Percentiles rank a stretch among this genome's conserved stretches.
phyloP scores from a whole-genome alignment of 2,888 invertebrate genomes.

The Agrilus cyanescens region DNA sequence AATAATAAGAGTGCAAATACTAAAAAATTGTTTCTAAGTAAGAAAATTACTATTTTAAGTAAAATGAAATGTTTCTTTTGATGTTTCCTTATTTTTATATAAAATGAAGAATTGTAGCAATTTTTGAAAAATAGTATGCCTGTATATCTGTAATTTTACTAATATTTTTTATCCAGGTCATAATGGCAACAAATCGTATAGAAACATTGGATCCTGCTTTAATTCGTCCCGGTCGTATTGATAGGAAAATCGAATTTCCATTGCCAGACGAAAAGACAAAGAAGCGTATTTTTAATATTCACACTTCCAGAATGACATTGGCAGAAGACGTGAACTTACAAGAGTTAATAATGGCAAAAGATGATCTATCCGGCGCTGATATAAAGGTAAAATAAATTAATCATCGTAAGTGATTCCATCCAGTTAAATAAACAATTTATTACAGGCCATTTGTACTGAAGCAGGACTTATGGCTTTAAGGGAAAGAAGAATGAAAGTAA shows the following conservation, averaged over 20 bases:
- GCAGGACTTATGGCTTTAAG: constrained; percentile 95
- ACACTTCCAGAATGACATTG: constrained; percentile 98
- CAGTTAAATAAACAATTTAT: constrained; percentile 16
- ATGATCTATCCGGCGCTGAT: constrained; percentile 96
- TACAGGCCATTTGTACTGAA: constrained; percentile 96
- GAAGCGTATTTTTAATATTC: constrained; percentile 91
- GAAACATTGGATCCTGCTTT: constrained; percentile 97
- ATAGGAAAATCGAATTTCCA: constrained; percentile 98
- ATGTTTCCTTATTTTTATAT: too few relatives aligned
- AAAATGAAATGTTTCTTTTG: too few relatives aligned
- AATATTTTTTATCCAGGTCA: constrained; percentile 47
- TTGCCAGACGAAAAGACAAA: constrained; percentile 98
- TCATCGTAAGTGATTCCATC: constrained; percentile 5
- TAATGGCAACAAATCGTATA: constrained; percentile 97
- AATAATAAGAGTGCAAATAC: too few relatives aligned
- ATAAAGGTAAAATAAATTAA: constrained; percentile 54
- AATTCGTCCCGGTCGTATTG: constrained; percentile 96
- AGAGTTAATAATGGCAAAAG: constrained; percentile 97
- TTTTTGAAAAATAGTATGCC: too few relatives aligned
- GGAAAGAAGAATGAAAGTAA: constrained; percentile 98
- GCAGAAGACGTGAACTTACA: constrained; percentile 91
- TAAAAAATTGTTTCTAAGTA: too few relatives aligned
- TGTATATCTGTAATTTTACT: not conserved
- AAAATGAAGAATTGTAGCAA: too few relatives aligned
- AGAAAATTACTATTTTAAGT: too few relatives aligned